Percentiles rank a stretch among this genome's conserved stretches.
These are phyloP conservation scores for Ochotona curzoniae DNA, from an alignment of 2,113 vertebrate genomes.

Conservation along the genomic window DNA sequence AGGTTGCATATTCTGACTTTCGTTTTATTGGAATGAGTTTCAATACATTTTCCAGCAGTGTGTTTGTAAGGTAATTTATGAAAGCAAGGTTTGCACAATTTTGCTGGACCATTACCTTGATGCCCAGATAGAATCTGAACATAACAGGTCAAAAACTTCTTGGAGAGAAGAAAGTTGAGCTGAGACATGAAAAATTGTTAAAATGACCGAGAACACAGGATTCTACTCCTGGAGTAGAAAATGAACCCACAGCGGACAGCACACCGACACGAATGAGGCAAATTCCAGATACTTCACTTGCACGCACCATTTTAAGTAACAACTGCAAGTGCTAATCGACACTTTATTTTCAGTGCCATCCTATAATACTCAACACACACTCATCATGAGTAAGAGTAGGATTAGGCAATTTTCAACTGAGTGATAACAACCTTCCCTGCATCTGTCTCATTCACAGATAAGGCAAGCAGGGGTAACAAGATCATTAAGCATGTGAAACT, in stretches of 20 bases:
- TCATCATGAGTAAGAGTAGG: not conserved
- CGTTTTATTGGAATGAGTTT: constrained; percentile 24
- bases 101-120: constrained; percentile 49
- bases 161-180: not conserved
- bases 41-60: not conserved
- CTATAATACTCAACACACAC: not conserved
- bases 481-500: not conserved
- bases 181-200: constrained; percentile 10
- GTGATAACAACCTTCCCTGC: not conserved
- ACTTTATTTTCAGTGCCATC: not conserved
- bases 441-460: not conserved
- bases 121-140: constrained; percentile 52
- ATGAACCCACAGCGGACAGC: not conserved
- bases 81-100: constrained; percentile 4
- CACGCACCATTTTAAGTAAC: not conserved
- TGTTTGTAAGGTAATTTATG: not conserved
- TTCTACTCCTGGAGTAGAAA: not conserved
- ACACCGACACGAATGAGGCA: not conserved
- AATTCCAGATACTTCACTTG: not conserved
- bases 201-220: not conserved
- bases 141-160: constrained; percentile 35
- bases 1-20: constrained; percentile 21
- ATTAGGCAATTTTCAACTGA: not conserved
- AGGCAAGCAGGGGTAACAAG: not conserved
- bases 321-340: not conserved